Evolutionary conservation across 2,888 invertebrate genomes (phyloP).

Genomic region (Stegophylla sp.): DNA sequence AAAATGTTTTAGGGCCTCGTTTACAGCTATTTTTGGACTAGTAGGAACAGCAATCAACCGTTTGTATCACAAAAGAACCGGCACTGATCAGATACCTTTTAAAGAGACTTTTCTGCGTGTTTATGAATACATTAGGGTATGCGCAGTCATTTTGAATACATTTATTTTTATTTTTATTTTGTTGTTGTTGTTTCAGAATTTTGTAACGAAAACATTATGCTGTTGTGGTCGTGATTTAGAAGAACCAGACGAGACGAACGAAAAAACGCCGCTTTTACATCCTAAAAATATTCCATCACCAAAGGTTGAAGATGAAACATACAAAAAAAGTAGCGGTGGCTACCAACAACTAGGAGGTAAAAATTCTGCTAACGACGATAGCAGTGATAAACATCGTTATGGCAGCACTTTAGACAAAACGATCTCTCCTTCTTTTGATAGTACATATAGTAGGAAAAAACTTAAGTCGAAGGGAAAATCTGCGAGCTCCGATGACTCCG

Average conservation of each 20-base stretch:
- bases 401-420: constrained; percentile 11
- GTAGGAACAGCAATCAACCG: constrained; percentile 27
- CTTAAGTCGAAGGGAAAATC: not conserved
- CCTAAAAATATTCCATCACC: not conserved
- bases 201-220: not conserved
- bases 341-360: not conserved
- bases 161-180: not conserved
- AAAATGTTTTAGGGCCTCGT: not conserved
- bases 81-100: constrained; percentile 36
- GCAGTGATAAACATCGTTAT: constrained; percentile 4
- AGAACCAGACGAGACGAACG: not conserved
- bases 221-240: constrained; percentile 4
- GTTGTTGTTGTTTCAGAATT: not conserved
- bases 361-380: not conserved
- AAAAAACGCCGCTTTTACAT: constrained; percentile 29
- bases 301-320: not conserved
- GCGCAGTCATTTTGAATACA: not conserved
- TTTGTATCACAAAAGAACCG: constrained; percentile 31
- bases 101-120: constrained; percentile 6
- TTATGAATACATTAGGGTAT: not conserved
- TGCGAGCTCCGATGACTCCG: not conserved
- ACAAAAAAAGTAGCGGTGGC: not conserved
- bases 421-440: not conserved
- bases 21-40: not conserved
- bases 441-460: not conserved